Percentiles rank a stretch among this genome's conserved stretches.
phyloP scores from a whole-genome alignment of 2,888 invertebrate genomes.

The Archips crataeganus region DNA sequence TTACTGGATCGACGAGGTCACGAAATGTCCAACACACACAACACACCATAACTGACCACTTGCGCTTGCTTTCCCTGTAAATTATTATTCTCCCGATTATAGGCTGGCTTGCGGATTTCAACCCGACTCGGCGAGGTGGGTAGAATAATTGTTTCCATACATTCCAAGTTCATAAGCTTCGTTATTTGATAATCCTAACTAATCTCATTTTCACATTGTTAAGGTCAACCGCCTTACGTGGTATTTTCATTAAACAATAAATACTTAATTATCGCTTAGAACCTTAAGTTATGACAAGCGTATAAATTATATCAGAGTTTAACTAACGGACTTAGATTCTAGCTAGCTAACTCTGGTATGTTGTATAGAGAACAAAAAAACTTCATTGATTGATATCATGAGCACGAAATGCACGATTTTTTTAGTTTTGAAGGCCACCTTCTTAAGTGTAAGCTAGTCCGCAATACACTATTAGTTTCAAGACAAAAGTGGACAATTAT shows the following conservation, averaged over 20 bases:
- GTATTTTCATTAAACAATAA: conserved; percentile 68
- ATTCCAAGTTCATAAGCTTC: conserved; percentile 29
- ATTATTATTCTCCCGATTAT: background rate
- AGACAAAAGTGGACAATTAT: background rate
- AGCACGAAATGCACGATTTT: background rate
- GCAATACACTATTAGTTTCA: background rate
- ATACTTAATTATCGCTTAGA: conserved; percentile 81
- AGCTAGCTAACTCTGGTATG: conserved; percentile 54
- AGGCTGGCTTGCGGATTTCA: background rate
- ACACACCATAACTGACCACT: no score
- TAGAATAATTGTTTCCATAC: conserved; percentile 15
- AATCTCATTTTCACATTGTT: conserved; percentile 70
- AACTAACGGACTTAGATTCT: conserved; percentile 70
- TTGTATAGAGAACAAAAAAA: conserved; percentile 39
- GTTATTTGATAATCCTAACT: conserved; percentile 67
- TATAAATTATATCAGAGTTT: conserved; percentile 72
- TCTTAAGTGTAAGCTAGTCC: background rate
- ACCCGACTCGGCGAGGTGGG: background rate
- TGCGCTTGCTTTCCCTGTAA: background rate
- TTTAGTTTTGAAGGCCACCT: background rate
- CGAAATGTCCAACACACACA: no score
- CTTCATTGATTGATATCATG: background rate
- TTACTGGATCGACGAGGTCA: no score
- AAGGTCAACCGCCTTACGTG: conserved; percentile 58
- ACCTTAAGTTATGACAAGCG: conserved; percentile 82